phyloP scores from a whole-genome alignment of 2,888 invertebrate genomes.

The Sinhomidia bicolor region DNA sequence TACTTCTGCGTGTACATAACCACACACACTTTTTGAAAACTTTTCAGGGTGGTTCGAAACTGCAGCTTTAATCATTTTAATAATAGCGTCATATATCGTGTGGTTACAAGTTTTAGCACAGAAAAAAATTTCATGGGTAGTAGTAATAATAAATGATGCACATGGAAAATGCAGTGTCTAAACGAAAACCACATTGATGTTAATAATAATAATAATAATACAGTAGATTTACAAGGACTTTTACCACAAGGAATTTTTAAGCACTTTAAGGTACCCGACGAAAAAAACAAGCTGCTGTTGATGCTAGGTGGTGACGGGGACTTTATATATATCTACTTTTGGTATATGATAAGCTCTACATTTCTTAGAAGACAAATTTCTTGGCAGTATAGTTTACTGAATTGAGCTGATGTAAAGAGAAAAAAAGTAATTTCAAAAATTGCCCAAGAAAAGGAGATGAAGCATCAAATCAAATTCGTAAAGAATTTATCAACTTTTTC shows the following conservation, averaged over 20 bases:
- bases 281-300: not conserved
- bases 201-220: constrained; percentile 1
- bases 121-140: not conserved
- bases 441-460: constrained; percentile 29
- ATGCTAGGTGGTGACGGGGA: no score
- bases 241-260: constrained; percentile 18
- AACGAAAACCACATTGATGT: constrained; percentile 40
- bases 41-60: constrained; percentile 5
- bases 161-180: not conserved
- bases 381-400: not conserved
- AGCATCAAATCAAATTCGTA: constrained; percentile 38
- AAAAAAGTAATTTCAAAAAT: constrained; percentile 56
- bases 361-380: not conserved
- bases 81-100: not conserved
- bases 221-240: not conserved
- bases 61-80: no score
- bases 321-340: no score
- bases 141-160: not conserved
- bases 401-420: not conserved
- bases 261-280: not conserved
- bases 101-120: not conserved
- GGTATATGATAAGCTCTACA: no score
- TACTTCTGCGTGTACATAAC: not conserved
- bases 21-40: not conserved
- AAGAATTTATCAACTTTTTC: constrained; percentile 49